Base-by-base conservation (phyloP, 2,888 invertebrate genomes). In the Eurytoma adleriae region DNA sequence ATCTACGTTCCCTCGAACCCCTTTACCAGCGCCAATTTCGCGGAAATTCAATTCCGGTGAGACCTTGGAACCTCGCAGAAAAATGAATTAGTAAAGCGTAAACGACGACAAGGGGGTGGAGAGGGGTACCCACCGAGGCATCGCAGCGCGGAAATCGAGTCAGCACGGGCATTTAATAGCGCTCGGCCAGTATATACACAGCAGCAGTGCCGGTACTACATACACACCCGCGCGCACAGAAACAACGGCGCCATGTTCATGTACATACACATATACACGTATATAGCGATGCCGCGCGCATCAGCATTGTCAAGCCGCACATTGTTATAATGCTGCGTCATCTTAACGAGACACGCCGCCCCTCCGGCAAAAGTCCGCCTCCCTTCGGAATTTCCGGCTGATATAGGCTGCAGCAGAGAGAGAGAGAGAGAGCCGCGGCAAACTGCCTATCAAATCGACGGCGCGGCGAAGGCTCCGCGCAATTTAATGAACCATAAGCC, bases 261-360 rank as follows among this genome's bases (percentile, higher is more conserved):
- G 40, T 40, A 40, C 7, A 5, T 40, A 48, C 5, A 64, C 54
- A 16, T 24, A 18, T 18, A 5, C 1, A 30, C 10, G 4, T 14
- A 48, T 18, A 20, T 48, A 57, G 57, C 16, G 18, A 24, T 24
- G 48, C 40, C n/a, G 13, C 59, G 67, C 40, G 40, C 82, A 80
- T 80, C 83, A 84, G 84, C 84, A 85, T 84, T 85, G 84, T 85
- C 84, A 83, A 82, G 83, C 82, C 80, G 79, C 80, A 81, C 74
- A 68, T 82, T 72, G 83, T 82, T 83, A 86, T 86, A 86, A 85
- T 86, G 88, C 88, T 87, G 87, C 87, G 88, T 88, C 88, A 87
- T 86, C 88, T 87, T 88, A 88, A 88, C 88, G 85, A 88, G 85
- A 84, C 82, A 82, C 56, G 68, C 68, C 20, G 54, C 64, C 14